Conservation (phyloP, 2,888 invertebrate genomes). For the Archips crataeganus region DNA sequence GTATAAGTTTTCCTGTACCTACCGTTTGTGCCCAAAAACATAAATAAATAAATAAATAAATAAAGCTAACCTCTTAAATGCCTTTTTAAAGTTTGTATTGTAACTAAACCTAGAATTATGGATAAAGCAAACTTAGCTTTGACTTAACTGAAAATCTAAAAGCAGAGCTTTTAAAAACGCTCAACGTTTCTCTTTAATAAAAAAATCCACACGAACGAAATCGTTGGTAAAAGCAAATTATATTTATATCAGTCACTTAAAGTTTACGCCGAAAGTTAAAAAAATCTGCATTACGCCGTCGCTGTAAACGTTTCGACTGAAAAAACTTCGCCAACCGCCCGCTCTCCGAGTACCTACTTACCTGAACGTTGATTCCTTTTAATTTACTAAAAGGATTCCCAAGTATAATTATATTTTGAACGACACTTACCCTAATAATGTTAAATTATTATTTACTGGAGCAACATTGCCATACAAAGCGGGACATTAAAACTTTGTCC, state of each 20-base stretch:
- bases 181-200: not conserved
- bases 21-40: too few relatives aligned
- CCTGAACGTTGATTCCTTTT: constrained; percentile 4
- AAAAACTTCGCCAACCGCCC: constrained; percentile 1
- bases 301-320: not conserved
- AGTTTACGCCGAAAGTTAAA: constrained; percentile 5
- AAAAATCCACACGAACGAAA: not conserved
- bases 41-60: too few relatives aligned
- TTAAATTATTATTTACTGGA: constrained; percentile 28
- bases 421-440: constrained; percentile 22
- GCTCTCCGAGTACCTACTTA: not conserved
- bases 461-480: constrained; percentile 47
- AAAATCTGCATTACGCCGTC: constrained; percentile 10
- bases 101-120: not conserved
- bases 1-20: too few relatives aligned
- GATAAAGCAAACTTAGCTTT: not conserved
- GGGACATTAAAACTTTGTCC: constrained; percentile 55
- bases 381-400: constrained; percentile 22
- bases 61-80: too few relatives aligned
- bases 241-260: constrained; percentile 1
- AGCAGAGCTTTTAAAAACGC: not conserved
- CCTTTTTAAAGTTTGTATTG: not conserved
- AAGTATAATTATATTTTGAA: constrained; percentile 26
- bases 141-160: not conserved
- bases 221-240: not conserved